A percentile compares a stretch with the other conserved stretches of the same genome.
These are phyloP conservation scores for Ichneumoninae sp. DNA, from an alignment of 2,888 invertebrate species.

Conservation along the genomic window DNA sequence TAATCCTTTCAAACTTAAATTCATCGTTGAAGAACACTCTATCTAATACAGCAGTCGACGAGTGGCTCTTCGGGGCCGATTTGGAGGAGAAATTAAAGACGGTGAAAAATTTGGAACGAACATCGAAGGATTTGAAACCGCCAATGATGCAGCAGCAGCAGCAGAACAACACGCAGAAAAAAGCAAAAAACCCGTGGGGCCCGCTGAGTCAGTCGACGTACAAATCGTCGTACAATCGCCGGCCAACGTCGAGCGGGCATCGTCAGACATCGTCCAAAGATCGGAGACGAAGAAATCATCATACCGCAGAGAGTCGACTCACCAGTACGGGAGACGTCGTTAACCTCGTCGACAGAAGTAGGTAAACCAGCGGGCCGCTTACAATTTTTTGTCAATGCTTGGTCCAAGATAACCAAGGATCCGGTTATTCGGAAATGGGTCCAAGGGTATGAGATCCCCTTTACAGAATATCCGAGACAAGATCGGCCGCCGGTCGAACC, in stretches of 20 bases:
- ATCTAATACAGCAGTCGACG: constrained; percentile 32
- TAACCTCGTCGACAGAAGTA: constrained; percentile 6
- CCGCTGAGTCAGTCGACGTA: constrained; percentile 17
- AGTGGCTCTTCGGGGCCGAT: constrained; percentile 53
- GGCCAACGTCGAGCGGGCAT: constrained; percentile 20
- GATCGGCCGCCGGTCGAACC: constrained; percentile 19
- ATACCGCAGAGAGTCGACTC: constrained; percentile 25
- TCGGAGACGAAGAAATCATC: constrained; percentile 35
- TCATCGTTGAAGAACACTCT: constrained; percentile 42
- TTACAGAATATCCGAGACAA: constrained; percentile 22
- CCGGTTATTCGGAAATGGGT: constrained; percentile 41
- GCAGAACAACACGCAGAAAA: constrained; percentile 11
- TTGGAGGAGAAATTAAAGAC: constrained; percentile 44
- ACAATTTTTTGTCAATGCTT: constrained; percentile 26
- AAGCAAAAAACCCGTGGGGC: constrained; percentile 61
- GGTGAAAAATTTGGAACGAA: constrained; percentile 40
- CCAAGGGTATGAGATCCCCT: constrained; percentile 57
- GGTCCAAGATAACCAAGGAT: constrained; percentile 48
- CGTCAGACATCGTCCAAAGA: constrained; percentile 29
- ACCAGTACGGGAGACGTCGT: constrained; percentile 1
- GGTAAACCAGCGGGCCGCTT: constrained; percentile 60
- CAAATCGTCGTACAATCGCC: constrained; percentile 30
- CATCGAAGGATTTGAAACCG: constrained; percentile 49
- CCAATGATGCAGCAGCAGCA: constrained; percentile 11
- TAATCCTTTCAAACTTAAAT: constrained; percentile 58